phyloP scores from a whole-genome alignment of 2,113 vertebrate species.

The Onychostoma macrolepis region DNA sequence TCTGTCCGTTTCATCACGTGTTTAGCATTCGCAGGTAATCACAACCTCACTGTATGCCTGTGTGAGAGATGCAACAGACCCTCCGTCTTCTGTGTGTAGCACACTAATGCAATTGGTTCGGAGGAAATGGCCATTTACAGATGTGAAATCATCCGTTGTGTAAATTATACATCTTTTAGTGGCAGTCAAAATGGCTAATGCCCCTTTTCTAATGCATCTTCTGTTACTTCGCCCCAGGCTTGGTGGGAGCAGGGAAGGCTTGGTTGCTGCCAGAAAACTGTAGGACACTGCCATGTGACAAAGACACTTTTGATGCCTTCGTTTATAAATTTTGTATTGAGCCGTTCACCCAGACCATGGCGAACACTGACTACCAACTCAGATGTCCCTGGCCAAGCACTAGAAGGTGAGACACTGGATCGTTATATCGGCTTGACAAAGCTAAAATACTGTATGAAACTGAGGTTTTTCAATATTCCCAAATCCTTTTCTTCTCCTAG shows the following conservation, averaged over 20 bases:
- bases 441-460: neutral
- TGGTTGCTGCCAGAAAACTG: neutral
- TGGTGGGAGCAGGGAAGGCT: neutral
- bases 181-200: conserved; percentile 4
- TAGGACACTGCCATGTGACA: conserved; percentile 56
- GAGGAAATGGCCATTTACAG: conserved; percentile 51
- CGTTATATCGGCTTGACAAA: neutral
- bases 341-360: conserved; percentile 66
- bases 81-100: conserved; percentile 22
- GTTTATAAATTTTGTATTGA: conserved; percentile 62
- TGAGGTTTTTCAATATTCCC: too few relatives aligned
- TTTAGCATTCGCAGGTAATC: conserved; percentile 50
- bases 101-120: conserved; percentile 41
- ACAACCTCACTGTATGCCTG: neutral
- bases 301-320: conserved; percentile 51
- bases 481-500: neutral
- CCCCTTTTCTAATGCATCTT: conserved; percentile 25
- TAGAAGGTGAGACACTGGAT: conserved; percentile 62
- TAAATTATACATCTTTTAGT: conserved; percentile 40
- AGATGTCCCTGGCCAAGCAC: conserved; percentile 70
- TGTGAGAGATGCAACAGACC: conserved; percentile 8
- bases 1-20: conserved; percentile 37
- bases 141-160: conserved; percentile 38
- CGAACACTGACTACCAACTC: conserved; percentile 55
- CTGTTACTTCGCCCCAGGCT: conserved; percentile 5